These are phyloP conservation scores for Oryctes rhinoceros DNA, from an alignment of 1,140 invertebrate genomes.

Conservation along the genomic window DNA sequence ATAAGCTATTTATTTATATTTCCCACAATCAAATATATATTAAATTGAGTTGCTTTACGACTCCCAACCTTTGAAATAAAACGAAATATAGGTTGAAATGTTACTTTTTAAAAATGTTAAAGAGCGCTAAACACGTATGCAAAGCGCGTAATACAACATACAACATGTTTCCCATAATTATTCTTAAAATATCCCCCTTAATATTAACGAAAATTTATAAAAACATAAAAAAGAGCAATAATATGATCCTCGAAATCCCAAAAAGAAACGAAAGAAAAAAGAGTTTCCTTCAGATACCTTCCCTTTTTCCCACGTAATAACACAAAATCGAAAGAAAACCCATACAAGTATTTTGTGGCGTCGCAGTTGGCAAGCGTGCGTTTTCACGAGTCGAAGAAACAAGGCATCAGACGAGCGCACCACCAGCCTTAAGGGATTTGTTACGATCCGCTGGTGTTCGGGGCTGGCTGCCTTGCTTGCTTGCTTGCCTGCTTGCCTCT, in stretches of 20 bases:
- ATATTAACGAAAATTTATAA: no score
- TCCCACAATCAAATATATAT: no score
- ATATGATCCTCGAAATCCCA: not conserved
- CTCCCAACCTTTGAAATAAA: no score
- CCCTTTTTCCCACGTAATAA: constrained; percentile 36
- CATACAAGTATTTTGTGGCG: constrained; percentile 44
- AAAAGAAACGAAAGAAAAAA: constrained; percentile 8
- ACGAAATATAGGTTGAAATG: no score
- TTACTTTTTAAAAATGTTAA: no score
- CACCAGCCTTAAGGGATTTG: constrained; percentile 50
- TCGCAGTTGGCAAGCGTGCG: constrained; percentile 44
- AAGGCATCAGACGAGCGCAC: constrained; percentile 17
- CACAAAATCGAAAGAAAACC: constrained; percentile 28
- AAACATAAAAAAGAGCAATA: not conserved
- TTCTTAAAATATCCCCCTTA: no score
- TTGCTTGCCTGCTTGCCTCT: constrained; percentile 47
- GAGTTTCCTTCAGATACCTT: constrained; percentile 23
- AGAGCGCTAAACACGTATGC: no score
- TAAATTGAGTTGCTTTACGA: no score
- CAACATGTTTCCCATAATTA: no score
- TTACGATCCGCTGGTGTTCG: constrained; percentile 50
- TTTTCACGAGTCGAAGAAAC: constrained; percentile 40
- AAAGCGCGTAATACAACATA: no score
- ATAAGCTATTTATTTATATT: no score
- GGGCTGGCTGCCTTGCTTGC: constrained; percentile 43